A percentile compares a stretch with the other conserved stretches of the same genome.
phyloP scores from a whole-genome alignment of 2,797 vertebrate genomes.

The Peromyscus attwateri region DNA sequence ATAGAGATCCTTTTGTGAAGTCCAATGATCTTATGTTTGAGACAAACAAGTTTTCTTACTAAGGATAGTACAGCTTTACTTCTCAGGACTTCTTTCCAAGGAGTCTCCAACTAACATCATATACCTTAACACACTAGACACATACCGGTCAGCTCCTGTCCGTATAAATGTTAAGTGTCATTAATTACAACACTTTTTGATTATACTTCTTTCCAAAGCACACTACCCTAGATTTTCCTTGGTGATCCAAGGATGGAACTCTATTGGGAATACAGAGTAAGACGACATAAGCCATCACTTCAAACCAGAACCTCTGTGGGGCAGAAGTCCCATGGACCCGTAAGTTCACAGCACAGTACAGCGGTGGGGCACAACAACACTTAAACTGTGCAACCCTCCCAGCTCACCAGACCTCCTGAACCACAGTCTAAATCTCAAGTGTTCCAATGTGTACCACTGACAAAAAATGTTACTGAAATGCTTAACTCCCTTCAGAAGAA shows the following conservation, averaged over 20 bases:
- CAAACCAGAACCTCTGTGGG: not conserved
- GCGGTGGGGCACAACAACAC: not conserved
- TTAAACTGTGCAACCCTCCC: not conserved
- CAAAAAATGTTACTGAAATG: not conserved
- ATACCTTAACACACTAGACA: not conserved
- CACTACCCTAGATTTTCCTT: not conserved
- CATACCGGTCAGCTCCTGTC: not conserved
- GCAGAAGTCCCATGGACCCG: rapidly evolving
- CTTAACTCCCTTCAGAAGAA: not conserved
- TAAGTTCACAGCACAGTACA: rapidly evolving
- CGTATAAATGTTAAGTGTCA: not conserved
- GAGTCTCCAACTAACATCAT: not conserved
- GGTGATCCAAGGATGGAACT: not conserved
- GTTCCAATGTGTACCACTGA: not conserved
- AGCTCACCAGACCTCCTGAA: not conserved
- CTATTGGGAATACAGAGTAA: not conserved
- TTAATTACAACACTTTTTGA: not conserved
- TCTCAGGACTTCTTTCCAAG: not conserved
- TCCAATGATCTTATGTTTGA: not conserved
- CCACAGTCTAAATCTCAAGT: not conserved
- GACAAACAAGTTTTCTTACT: not conserved
- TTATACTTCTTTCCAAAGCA: not conserved
- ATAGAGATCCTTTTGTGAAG: conserved; percentile 40
- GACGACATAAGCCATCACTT: not conserved
- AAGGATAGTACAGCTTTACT: not conserved